phyloP scores from a whole-genome alignment of 2,888 invertebrate species.

The Mermis nigrescens region DNA sequence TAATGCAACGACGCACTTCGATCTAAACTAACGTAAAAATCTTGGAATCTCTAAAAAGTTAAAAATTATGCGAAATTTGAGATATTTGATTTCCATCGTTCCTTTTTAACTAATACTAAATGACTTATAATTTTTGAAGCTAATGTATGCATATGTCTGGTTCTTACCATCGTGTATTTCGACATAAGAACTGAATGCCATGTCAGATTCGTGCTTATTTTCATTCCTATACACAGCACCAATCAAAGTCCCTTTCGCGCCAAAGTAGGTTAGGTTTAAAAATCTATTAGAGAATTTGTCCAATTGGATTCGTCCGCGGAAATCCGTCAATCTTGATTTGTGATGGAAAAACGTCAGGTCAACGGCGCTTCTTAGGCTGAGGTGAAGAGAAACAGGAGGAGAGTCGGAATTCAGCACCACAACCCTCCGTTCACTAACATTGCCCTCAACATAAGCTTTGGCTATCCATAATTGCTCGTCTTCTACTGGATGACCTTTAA shows the following conservation, averaged over 20 bases:
- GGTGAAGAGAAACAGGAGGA: background rate
- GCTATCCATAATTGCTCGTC: background rate
- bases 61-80: too few relatives aligned
- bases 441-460: background rate
- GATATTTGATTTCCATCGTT: too few relatives aligned
- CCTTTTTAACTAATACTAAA: too few relatives aligned
- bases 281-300: conserved; percentile 25
- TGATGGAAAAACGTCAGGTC: background rate
- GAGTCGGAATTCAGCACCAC: conserved; percentile 4
- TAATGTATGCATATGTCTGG: too few relatives aligned
- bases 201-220: conserved; percentile 13
- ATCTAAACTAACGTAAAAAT: too few relatives aligned
- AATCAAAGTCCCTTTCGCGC: conserved; percentile 20
- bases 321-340: conserved; percentile 9
- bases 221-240: conserved; percentile 17
- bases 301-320: conserved; percentile 22
- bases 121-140: too few relatives aligned
- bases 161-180: background rate
- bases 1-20: too few relatives aligned
- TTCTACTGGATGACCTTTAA: background rate
- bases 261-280: conserved; percentile 22
- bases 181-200: conserved; percentile 16
- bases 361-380: background rate
- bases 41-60: too few relatives aligned
- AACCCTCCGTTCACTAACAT: background rate